Percentiles rank a stretch among this genome's conserved stretches.
phyloP scores from a whole-genome alignment of 2,113 vertebrate species.

The Trichomycterus rosablanca region DNA sequence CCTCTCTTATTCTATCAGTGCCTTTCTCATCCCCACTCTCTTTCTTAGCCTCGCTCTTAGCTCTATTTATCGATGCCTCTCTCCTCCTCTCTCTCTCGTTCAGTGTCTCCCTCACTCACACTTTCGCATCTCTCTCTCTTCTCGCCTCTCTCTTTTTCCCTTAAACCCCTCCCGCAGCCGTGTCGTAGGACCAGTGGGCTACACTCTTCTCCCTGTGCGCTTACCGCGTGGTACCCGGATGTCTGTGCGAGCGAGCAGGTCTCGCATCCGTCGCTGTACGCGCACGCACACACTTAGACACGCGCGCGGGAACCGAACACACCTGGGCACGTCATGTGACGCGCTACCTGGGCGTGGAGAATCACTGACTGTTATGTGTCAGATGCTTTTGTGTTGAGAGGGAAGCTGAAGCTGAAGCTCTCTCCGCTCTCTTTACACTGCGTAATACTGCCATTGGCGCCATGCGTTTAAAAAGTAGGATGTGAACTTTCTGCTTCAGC shows the following conservation, averaged over 20 bases:
- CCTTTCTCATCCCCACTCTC: no score
- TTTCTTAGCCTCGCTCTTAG: no score
- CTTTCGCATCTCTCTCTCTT: neutral
- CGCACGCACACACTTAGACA: conserved; percentile 16
- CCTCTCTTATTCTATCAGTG: no score
- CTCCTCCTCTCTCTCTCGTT: neutral
- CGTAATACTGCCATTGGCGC: neutral
- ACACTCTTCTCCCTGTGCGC: conserved; percentile 10
- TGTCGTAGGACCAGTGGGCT: conserved; percentile 15
- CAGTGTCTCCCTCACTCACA: neutral
- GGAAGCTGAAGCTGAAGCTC: neutral
- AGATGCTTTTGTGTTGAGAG: conserved; percentile 47
- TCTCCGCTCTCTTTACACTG: conserved; percentile 1
- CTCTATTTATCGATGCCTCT: conserved; percentile 13
- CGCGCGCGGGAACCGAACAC: conserved; percentile 34
- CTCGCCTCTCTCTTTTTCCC: conserved; percentile 5
- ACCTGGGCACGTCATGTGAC: conserved; percentile 74
- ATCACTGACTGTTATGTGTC: conserved; percentile 45
- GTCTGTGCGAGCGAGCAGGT: conserved; percentile 53
- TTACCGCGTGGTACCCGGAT: conserved; percentile 19
- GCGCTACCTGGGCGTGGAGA: conserved; percentile 73
- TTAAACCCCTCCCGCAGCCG: neutral
- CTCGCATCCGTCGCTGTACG: conserved; percentile 62
- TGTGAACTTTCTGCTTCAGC: conserved; percentile 56
- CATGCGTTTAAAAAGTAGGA: conserved; percentile 46